These are phyloP conservation scores for Erythrocebus patas DNA, from an alignment of 2,113 vertebrate genomes.

Conservation along the genomic window DNA sequence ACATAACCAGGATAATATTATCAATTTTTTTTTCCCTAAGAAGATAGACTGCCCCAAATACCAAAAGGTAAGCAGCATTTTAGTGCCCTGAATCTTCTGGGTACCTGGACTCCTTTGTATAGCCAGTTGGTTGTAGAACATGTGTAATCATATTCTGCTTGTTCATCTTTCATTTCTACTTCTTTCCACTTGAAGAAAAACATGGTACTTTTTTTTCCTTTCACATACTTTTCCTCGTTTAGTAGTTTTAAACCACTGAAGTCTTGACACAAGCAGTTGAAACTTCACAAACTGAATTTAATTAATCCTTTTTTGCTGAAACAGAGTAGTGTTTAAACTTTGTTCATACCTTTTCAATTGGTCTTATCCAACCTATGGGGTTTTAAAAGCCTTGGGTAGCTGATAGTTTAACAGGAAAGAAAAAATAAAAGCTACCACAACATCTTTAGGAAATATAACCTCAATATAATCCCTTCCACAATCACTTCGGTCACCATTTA, in stretches of 20 bases:
- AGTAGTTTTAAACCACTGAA: not conserved
- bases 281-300: slow-evolving; percentile 40
- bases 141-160: not conserved
- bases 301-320: slow-evolving; percentile 54
- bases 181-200: not conserved
- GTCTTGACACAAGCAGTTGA: not conserved
- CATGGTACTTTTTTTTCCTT: not conserved
- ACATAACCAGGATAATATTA: not conserved
- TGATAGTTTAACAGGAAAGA: not conserved
- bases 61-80: not conserved
- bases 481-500: not conserved
- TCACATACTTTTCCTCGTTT: not conserved
- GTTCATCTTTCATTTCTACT: not conserved
- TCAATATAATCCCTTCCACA: not conserved
- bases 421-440: not conserved
- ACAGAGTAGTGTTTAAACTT: slow-evolving; percentile 25
- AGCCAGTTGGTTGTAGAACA: not conserved
- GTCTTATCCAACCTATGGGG: slow-evolving; percentile 28
- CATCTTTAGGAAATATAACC: not conserved
- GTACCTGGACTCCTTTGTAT: not conserved
- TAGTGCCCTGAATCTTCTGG: not conserved
- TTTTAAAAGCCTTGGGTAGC: not conserved
- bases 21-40: not conserved
- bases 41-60: not conserved
- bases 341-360: slow-evolving; percentile 37